Base-by-base conservation (phyloP, 1,140 invertebrate genomes). In the Heliconius himera region DNA sequence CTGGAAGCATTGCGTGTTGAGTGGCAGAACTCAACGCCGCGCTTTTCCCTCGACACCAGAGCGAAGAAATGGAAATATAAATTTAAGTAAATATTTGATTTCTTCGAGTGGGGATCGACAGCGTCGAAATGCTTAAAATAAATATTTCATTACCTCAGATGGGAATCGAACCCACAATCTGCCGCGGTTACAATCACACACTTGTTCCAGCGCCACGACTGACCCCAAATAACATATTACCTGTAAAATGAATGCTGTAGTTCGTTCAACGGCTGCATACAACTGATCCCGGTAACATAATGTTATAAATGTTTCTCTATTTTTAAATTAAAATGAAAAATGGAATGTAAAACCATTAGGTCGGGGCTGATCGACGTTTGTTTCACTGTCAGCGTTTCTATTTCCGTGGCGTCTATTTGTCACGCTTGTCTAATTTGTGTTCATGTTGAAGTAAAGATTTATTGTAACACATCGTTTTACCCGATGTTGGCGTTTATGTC, bases 241-340 rank as follows among this genome's bases (percentile, higher is more conserved):
- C 51, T 56, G 51, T 74, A 60, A 13, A 20, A 33, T 26, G 13
- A n/a, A 36, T 4, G 18, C 18, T 6, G 6, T 51, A 38, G 16
- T 66, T 18, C 29, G 16, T 60, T 60, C 9, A 8, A 22, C 20
- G 18, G 29, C 26, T 76, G n/a, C 29, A 70, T 49, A 72, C 2
- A 41, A 72, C 70, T 3, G 13, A 72, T 72, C 70, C 36, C 70
- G 18, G 70, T 82, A 80, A 78, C 56, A 81, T 81, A 80, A 74
- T 81, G 76, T 85, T 81, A 78, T 84, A 83, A 81, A 84, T 82
- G 60, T 78, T 66, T 26, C 36, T 79, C 88, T 91, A 91, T 93
- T 91, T 91, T 87, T 91, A 91, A 89, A 86, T 89, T 90, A 88
- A 92, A 87, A 94, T 94, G 91, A 94, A 93, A 93, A 94, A 93